Evolutionary conservation across 2,797 vertebrate genomes (phyloP).

Genomic region (Leuciscus waleckii): DNA sequence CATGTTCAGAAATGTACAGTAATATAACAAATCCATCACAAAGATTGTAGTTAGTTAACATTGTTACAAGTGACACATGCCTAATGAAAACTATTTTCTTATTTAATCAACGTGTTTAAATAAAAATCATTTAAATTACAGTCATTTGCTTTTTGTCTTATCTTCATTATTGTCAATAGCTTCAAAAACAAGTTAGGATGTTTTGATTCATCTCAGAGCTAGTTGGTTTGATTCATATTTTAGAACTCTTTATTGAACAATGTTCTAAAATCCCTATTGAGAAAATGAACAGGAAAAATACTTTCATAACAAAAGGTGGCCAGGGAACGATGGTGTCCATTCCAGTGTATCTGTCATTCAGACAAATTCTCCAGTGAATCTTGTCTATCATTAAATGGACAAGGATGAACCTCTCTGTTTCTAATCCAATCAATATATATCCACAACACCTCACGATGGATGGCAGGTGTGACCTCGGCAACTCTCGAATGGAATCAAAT

Average conservation of each 20-base stretch:
- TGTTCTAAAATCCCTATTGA: neutral
- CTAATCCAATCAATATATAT: slow-evolving; percentile 61
- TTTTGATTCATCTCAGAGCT: neutral
- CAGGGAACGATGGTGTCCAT: slow-evolving; percentile 3
- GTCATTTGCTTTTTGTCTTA: neutral
- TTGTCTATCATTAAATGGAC: slow-evolving; percentile 51
- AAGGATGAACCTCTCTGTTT: slow-evolving; percentile 55
- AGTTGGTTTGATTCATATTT: neutral
- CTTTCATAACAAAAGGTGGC: neutral
- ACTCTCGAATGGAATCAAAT: slow-evolving; percentile 54
- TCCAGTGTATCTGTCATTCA: slow-evolving; percentile 22
- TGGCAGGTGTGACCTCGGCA: slow-evolving; percentile 52
- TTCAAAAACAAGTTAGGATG: neutral
- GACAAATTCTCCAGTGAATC: slow-evolving; percentile 38
- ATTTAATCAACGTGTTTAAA: neutral
- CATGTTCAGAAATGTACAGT: neutral
- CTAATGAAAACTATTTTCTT: neutral
- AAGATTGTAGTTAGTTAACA: neutral
- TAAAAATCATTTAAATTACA: neutral
- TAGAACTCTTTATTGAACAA: slow-evolving; percentile 2
- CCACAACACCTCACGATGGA: slow-evolving; percentile 52
- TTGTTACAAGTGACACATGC: neutral
- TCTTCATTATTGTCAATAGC: neutral
- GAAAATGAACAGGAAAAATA: neutral
- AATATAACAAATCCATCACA: neutral